Base-by-base conservation (phyloP, 1,140 invertebrate species). In the Dryas iulia region DNA sequence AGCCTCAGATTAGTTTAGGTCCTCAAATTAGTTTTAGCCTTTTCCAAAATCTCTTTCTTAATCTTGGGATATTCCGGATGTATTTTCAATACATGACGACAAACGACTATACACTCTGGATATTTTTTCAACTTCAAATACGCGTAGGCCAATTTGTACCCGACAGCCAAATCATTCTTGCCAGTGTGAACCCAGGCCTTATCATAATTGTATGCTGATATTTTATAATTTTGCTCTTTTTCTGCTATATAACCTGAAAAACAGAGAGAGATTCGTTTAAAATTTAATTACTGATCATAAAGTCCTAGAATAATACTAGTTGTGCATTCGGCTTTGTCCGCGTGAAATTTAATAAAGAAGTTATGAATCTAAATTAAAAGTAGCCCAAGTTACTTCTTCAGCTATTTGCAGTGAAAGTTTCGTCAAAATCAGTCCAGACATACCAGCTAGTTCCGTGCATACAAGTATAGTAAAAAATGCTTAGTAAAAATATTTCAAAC, bases 31-130 rank as follows among this genome's bases (percentile, higher is more conserved):
- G 94, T 94, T 71, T 97, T 94, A n/a, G 97, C 97, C 90, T 99
- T 99, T 70, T 99, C 98, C 26, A 99, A 92, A 75, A 99, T 97
- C 69, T 99, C 98, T 85, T 98, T 98, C 68, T 94, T 95, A 5
- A 99, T 96, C 74, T 97, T 96, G 0, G 97, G 96, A 93, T 98
- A 99, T 73, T 98, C 96, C 0, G 98, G 96, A 90, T 96, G 96
- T 39, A 94, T 92, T 68, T 94, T 95, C 4, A 99, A 83, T 4
- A 99, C 96, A 73, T 96, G 94, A 69, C 98, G 95, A 59, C 81
- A 87, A 0, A 90, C 88, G 2, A 90, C 81, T 12, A 91, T 89
- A 1, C 94, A 94, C 81, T 98, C 97, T 0, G 97, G 96, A 84
- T 95, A 98, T 64, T 95, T 93, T 87, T 98, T 98, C 2, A 95